These are phyloP conservation scores for Mus caroli DNA, from an alignment of 2,797 vertebrate species.

Conservation along the genomic window DNA sequence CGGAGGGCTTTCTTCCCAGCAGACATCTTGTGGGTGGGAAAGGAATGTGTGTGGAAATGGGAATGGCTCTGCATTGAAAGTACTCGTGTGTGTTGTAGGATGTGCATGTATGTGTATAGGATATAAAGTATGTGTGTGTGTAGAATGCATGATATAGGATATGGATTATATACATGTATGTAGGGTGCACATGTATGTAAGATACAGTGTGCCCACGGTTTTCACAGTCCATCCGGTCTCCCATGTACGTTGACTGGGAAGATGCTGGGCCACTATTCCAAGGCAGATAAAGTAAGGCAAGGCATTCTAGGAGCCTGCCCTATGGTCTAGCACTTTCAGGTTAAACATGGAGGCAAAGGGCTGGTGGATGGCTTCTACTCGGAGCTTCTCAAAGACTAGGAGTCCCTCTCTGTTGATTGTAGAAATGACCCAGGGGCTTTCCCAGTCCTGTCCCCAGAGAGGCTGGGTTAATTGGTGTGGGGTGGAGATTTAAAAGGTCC, in stretches of 20 bases:
- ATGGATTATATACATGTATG: neutral
- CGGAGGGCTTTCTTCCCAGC: neutral
- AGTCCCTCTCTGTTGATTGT: neutral
- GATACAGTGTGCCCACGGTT: neutral
- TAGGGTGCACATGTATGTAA: neutral
- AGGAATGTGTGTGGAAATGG: slow-evolving; percentile 19
- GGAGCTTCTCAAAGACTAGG: neutral
- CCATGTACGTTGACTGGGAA: neutral
- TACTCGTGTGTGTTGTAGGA: neutral
- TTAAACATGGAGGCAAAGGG: neutral
- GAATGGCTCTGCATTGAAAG: slow-evolving; percentile 9
- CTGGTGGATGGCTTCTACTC: neutral
- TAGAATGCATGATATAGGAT: neutral
- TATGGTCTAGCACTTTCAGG: neutral
- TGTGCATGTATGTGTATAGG: neutral
- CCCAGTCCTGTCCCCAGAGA: neutral
- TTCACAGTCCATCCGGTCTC: neutral
- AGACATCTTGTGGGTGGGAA: slow-evolving; percentile 35
- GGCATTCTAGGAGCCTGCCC: neutral
- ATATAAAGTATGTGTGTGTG: neutral
- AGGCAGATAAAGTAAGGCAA: neutral
- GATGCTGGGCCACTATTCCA: neutral
- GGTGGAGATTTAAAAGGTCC: slow-evolving; percentile 67
- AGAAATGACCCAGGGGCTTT: neutral
- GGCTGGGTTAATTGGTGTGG: slow-evolving; percentile 67